Evolutionary conservation across 2,113 vertebrate genomes (phyloP).

Genomic region (Greenwoodochromis staneri): DNA sequence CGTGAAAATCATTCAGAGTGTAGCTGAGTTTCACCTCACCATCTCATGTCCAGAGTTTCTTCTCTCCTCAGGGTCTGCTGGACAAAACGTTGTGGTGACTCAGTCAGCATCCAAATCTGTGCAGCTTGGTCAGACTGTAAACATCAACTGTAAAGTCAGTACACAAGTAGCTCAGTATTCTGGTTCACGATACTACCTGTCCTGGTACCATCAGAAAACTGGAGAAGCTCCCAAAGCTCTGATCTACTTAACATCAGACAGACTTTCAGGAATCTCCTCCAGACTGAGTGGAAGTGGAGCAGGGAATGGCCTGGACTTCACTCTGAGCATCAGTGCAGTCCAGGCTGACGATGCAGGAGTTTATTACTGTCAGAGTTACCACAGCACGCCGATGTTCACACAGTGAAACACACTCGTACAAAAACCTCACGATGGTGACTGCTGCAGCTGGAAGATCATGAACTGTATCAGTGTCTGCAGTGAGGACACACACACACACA

Average conservation of each 20-base stretch:
- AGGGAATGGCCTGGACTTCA: background rate
- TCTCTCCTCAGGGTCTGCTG: background rate
- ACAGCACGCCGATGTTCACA: background rate
- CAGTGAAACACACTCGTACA: background rate
- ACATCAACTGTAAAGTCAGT: background rate
- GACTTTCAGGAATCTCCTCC: background rate
- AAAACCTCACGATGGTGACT: background rate
- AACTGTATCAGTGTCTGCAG: background rate
- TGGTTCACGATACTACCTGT: fast-evolving
- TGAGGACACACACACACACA: background rate
- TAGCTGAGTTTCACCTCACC: background rate
- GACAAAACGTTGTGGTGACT: background rate
- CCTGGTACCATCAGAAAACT: background rate
- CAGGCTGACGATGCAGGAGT: background rate
- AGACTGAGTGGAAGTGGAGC: background rate
- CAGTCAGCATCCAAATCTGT: background rate
- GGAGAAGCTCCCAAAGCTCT: background rate
- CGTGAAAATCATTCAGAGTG: background rate
- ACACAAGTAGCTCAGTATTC: fast-evolving
- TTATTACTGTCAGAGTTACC: background rate
- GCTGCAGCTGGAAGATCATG: background rate
- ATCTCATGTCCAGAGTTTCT: background rate
- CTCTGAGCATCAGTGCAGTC: background rate
- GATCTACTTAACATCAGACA: fast-evolving
- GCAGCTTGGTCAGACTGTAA: background rate